Conservation (phyloP, 1,140 invertebrate species). For the Colletes latitarsis region DNA sequence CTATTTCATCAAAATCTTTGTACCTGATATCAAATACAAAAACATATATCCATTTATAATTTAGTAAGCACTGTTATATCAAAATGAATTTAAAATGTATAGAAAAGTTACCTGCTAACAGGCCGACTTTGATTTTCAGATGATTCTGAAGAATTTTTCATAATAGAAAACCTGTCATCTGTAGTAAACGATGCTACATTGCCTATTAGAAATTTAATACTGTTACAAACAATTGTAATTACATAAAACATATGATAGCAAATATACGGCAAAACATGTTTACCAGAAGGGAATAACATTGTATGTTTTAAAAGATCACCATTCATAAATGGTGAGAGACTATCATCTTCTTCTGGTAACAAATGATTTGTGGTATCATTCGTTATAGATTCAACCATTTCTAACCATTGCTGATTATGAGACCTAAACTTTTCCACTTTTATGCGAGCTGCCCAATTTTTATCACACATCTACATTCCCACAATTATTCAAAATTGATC, state of each 20-base stretch:
- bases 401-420: constrained; percentile 98
- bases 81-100: constrained; percentile 19
- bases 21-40: constrained; percentile 67
- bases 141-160: constrained; percentile 78
- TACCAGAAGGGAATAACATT: constrained; percentile 85
- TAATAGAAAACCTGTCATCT: constrained; percentile 78
- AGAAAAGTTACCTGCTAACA: constrained; percentile 75
- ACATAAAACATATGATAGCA: background rate
- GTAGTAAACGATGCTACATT: constrained; percentile 75
- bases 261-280: constrained; percentile 40
- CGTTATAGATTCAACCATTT: constrained; percentile 91
- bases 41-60: too few species aligned
- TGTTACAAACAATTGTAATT: background rate
- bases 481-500: constrained; percentile 23
- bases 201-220: constrained; percentile 64
- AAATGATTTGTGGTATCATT: constrained; percentile 81
- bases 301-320: constrained; percentile 87
- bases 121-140: constrained; percentile 80
- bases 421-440: constrained; percentile 97
- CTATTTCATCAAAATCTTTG: constrained; percentile 82
- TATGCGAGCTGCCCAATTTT: constrained; percentile 95
- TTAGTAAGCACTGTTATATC: background rate
- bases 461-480: constrained; percentile 87
- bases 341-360: constrained; percentile 83
- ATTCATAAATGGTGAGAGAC: constrained; percentile 87